phyloP scores from a whole-genome alignment of 2,888 invertebrate species.

The Oligia strigilis region DNA sequence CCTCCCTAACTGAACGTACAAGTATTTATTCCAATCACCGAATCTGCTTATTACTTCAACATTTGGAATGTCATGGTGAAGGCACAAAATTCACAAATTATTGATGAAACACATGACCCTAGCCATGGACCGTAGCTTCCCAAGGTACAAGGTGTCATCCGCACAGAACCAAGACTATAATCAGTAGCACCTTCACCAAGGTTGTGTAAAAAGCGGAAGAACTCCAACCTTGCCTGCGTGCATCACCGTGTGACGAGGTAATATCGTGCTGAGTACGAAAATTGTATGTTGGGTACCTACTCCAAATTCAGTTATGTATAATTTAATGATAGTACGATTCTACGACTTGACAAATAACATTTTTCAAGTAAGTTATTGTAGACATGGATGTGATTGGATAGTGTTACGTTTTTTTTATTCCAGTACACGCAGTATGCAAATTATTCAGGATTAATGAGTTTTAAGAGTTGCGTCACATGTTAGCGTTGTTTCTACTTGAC shows the following conservation, averaged over 20 bases:
- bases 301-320: slow-evolving; percentile 17
- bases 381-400: not conserved
- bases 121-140: slow-evolving; percentile 6
- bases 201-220: slow-evolving; percentile 57
- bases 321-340: not conserved
- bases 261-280: slow-evolving; percentile 12
- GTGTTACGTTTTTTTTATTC: not conserved
- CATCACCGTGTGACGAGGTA: slow-evolving; percentile 50
- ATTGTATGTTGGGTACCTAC: slow-evolving; percentile 3
- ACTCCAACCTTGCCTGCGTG: slow-evolving; percentile 52
- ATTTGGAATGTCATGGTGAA: not conserved
- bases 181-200: slow-evolving; percentile 50
- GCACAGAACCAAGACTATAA: slow-evolving; percentile 37
- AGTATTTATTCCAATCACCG: slow-evolving; percentile 2
- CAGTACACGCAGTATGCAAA: not conserved
- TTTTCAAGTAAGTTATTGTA: not conserved
- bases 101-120: slow-evolving; percentile 4
- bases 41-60: not conserved
- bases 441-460: not conserved
- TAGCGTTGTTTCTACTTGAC: not conserved
- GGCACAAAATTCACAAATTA: not conserved
- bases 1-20: not conserved
- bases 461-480: not conserved
- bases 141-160: slow-evolving; percentile 34
- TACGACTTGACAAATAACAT: not conserved